phyloP scores from a whole-genome alignment of 2,113 vertebrate species.

The Phoxinus phoxinus region DNA sequence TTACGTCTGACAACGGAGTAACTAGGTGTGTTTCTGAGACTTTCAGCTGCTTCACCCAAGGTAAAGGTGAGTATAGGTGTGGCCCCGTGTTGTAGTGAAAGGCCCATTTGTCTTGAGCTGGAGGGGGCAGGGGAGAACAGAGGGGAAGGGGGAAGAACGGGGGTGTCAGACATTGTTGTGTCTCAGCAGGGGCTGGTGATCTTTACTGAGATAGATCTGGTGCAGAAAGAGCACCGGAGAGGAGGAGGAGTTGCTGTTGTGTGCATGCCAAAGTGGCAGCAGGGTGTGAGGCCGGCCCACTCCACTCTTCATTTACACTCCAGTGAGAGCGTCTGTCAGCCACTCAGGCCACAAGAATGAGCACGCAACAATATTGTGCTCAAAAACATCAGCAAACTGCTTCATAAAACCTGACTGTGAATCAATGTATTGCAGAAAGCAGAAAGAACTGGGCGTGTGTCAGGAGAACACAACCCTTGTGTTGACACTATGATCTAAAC shows the following conservation, averaged over 20 bases:
- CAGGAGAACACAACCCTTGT: not conserved
- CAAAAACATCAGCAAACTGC: not conserved
- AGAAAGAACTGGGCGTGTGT: constrained; percentile 10
- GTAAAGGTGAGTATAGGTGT: constrained; percentile 54
- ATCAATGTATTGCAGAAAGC: not conserved
- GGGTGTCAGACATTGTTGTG: constrained; percentile 39
- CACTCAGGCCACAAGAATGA: not conserved
- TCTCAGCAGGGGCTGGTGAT: constrained; percentile 41
- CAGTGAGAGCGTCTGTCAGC: constrained; percentile 44
- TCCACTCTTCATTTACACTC: constrained; percentile 64
- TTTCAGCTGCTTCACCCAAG: constrained; percentile 40
- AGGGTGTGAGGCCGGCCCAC: constrained; percentile 63
- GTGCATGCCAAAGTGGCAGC: constrained; percentile 68
- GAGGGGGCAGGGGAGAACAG: constrained; percentile 8
- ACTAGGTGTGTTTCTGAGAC: constrained; percentile 52
- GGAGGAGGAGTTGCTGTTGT: constrained; percentile 59
- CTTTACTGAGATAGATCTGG: constrained; percentile 36
- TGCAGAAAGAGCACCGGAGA: constrained; percentile 40
- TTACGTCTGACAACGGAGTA: constrained; percentile 43
- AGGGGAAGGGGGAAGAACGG: not conserved
- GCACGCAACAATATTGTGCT: not conserved
- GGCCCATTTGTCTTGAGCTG: constrained; percentile 27
- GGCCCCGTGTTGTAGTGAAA: constrained; percentile 16
- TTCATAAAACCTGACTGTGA: not conserved
- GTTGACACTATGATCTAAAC: constrained; percentile 7